These are phyloP conservation scores for Sarcophilus harrisii DNA, from an alignment of 2,797 vertebrate species.

Conservation along the genomic window DNA sequence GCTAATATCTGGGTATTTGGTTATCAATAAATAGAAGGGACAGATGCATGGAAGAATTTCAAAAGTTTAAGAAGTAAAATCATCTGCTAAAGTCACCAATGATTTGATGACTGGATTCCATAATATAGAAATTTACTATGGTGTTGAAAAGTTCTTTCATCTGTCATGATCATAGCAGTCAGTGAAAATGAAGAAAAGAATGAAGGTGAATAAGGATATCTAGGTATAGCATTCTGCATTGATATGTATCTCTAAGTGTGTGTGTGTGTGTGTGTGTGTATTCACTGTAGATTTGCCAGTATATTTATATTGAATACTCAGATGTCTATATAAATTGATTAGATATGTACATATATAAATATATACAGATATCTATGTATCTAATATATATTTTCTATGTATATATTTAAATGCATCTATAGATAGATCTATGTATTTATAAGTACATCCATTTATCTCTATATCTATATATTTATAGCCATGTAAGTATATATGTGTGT, in stretches of 20 bases:
- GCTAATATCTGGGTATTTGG: constrained; percentile 18
- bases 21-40: not conserved
- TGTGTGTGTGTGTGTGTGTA: not conserved
- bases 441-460: not conserved
- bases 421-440: too few species aligned
- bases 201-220: constrained; percentile 71
- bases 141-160: constrained; percentile 27
- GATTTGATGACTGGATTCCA: not conserved
- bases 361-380: not conserved
- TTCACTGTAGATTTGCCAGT: not conserved
- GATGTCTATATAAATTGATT: not conserved
- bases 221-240: not conserved
- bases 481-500: too few species aligned
- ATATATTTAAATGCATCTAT: not conserved
- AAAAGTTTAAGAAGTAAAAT: constrained; percentile 20
- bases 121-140: not conserved
- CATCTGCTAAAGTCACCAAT: constrained; percentile 40
- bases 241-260: not conserved
- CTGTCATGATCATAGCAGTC: constrained; percentile 62
- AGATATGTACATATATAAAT: not conserved
- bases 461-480: accelerated
- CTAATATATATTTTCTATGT: not conserved
- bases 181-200: constrained; percentile 71
- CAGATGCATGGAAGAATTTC: not conserved
- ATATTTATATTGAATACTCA: not conserved